Evolutionary conservation across 2,888 invertebrate genomes (phyloP).

Genomic region (Coenonympha glycerion): DNA sequence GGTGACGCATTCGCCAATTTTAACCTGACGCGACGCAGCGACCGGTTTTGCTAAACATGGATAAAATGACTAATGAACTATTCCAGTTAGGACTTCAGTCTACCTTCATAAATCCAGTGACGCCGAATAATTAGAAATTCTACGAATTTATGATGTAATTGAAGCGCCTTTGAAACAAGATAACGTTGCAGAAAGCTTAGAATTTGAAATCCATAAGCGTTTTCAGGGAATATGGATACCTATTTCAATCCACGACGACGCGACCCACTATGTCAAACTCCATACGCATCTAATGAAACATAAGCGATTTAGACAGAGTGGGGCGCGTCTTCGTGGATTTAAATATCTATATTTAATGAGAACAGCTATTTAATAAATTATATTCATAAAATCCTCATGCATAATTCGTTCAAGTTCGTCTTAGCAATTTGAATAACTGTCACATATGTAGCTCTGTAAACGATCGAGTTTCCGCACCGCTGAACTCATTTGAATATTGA

Average conservation of each 20-base stretch:
- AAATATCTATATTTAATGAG: no score
- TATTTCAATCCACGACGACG: no score
- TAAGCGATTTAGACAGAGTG: no score
- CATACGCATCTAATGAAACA: no score
- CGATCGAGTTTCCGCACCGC: constrained; percentile 45
- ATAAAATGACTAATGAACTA: constrained; percentile 49
- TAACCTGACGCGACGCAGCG: constrained; percentile 39
- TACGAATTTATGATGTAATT: not conserved
- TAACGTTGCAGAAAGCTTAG: not conserved
- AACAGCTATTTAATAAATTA: no score
- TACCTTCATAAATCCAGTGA: not conserved
- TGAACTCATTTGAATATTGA: constrained; percentile 60
- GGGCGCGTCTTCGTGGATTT: no score
- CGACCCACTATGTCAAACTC: no score
- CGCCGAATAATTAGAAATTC: not conserved
- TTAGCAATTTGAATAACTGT: constrained; percentile 4
- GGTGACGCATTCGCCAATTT: constrained; percentile 55
- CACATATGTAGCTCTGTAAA: constrained; percentile 35
- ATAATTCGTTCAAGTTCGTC: not conserved
- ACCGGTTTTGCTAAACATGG: constrained; percentile 50
- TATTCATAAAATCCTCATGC: not conserved
- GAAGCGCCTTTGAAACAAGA: not conserved
- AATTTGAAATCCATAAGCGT: not conserved
- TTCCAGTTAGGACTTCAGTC: constrained; percentile 19
- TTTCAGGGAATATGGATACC: no score